These are phyloP conservation scores for Acanthococcus lagerstroemiae DNA, from an alignment of 2,888 invertebrate species.

Conservation along the genomic window DNA sequence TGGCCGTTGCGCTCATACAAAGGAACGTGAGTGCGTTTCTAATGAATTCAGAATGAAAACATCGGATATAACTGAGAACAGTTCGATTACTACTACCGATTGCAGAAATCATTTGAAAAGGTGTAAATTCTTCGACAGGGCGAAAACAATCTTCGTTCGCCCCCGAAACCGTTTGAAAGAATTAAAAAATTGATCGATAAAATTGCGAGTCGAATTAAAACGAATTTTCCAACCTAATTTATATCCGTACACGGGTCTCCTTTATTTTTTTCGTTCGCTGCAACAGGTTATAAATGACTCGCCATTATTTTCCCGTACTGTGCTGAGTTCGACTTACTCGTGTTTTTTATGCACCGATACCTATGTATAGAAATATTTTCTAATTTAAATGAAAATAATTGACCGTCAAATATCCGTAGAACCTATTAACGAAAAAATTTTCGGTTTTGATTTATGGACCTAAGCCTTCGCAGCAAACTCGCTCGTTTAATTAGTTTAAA, in stretches of 20 bases:
- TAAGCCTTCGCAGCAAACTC: too few species aligned
- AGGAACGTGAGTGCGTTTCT: too few species aligned
- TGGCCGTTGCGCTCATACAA: too few species aligned
- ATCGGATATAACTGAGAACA: too few species aligned
- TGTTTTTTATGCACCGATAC: neutral
- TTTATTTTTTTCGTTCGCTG: neutral
- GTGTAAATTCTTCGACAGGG: too few species aligned
- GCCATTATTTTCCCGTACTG: neutral
- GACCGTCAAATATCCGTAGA: neutral
- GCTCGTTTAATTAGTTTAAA: too few species aligned
- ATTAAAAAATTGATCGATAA: too few species aligned
- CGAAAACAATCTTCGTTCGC: too few species aligned
- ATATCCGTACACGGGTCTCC: neutral
- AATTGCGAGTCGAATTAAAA: neutral
- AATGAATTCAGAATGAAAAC: too few species aligned
- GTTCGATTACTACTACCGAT: too few species aligned
- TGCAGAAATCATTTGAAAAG: too few species aligned
- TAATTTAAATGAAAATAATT: neutral
- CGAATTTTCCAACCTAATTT: neutral
- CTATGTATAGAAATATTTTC: neutral
- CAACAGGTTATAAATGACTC: neutral
- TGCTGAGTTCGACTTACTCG: neutral
- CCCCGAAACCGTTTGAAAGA: too few species aligned
- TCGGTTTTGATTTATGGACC: neutral
- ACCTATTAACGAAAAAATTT: neutral